A percentile compares a stretch with the other conserved stretches of the same genome.
Conservation (phyloP, 2,797 vertebrate genomes). For the Gymnothorax javanicus region DNA sequence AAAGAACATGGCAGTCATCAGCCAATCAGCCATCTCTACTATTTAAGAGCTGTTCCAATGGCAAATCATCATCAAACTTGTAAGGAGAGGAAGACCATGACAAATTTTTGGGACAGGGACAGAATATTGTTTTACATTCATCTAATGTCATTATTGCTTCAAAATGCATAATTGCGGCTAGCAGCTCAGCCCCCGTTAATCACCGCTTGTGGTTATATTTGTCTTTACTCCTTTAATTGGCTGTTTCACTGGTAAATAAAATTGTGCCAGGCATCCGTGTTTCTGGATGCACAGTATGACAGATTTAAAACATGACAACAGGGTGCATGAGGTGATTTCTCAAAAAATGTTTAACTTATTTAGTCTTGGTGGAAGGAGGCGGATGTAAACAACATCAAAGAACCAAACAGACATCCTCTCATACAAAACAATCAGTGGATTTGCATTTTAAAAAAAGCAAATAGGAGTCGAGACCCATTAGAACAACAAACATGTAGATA, state of each 20-base stretch:
- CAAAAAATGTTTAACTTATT: conserved; percentile 1
- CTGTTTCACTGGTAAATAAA: neutral
- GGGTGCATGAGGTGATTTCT: neutral
- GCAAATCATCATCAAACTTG: no score
- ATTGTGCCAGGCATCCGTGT: neutral
- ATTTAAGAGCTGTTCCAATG: no score
- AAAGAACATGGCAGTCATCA: no score
- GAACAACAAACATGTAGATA: neutral
- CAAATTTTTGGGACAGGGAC: no score
- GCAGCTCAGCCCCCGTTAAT: no score
- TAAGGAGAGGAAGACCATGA: no score
- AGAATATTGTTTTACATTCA: no score
- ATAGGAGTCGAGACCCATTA: neutral
- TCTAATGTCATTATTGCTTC: no score
- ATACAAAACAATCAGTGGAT: neutral
- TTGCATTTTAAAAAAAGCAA: neutral
- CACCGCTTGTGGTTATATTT: no score
- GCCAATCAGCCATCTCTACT: no score
- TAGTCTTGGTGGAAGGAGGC: neutral
- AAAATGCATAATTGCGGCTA: no score
- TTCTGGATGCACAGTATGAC: neutral
- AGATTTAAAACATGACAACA: neutral
- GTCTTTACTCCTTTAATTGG: neutral
- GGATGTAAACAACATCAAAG: neutral
- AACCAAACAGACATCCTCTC: neutral